phyloP scores from a whole-genome alignment of 64 coral and sea anemone species.

The Trachythela sp. region DNA sequence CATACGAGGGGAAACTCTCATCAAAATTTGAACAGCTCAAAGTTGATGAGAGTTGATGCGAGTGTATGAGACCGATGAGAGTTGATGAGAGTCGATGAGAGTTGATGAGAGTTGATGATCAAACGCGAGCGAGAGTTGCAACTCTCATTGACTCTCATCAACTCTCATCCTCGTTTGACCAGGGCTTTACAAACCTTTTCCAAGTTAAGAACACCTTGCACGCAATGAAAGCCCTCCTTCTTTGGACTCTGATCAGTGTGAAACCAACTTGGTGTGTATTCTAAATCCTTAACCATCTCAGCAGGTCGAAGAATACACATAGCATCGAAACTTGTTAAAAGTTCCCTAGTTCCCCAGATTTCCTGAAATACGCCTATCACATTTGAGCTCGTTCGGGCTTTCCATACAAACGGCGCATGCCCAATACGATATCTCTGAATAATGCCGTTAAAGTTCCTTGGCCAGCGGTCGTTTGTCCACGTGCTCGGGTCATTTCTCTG shows the following conservation, averaged over 20 bases:
- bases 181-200: neutral
- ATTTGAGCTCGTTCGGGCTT: neutral
- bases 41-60: too few relatives aligned
- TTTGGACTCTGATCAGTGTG: neutral
- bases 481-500: neutral
- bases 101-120: too few relatives aligned
- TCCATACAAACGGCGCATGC: neutral
- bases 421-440: neutral
- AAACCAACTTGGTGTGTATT: neutral
- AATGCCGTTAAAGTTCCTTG: neutral
- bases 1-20: too few relatives aligned
- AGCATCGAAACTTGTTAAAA: neutral
- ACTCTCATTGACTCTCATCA: too few relatives aligned
- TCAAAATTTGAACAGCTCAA: too few relatives aligned
- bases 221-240: neutral
- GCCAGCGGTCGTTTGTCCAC: neutral
- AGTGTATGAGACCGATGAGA: too few relatives aligned
- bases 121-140: too few relatives aligned
- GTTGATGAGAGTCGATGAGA: too few relatives aligned
- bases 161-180: too few relatives aligned
- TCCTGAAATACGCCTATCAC: neutral
- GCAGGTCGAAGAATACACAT: neutral
- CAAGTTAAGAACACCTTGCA: constrained; percentile 4
- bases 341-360: neutral
- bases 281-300: neutral